Evolutionary conservation across 1,140 invertebrate genomes (phyloP), one percentile per base, ranked within the genome.

Genomic region (Telenomus remus): DNA sequence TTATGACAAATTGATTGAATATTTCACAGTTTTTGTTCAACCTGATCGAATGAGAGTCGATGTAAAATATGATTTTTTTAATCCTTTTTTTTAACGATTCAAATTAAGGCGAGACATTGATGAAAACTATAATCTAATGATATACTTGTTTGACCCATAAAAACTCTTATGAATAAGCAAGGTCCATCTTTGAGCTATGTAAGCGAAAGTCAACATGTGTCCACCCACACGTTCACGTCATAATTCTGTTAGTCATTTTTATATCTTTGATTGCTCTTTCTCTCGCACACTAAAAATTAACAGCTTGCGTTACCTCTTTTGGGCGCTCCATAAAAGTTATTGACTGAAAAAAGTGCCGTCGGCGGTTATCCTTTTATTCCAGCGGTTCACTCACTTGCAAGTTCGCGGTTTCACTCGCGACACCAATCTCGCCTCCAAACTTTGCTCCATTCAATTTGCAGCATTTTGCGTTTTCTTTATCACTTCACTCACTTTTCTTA

Each of bases 331-430:
- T 69, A 69, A 71, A 57, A 63, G 59, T 43, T 27, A 63, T 51
- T 46, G 53, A 72, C 33, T 47, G 60, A 59, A 68, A 61, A 72
- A 78, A 75, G 14, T 49, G 57, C 60, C 59, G 65, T 80, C 76
- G 69, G 48, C 61, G 72, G 59, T 43, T 78, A 78, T 82, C 78
- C 79, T 82, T 61, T 79, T 47, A 53, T 71, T 55, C 51, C 55
- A 79, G 75, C 66, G 80, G 71, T 75, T 82, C 81, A 81, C 74
- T 84, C 81, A 81, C 80, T 82, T 50, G 7, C 56, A 44, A 64
- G 73, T 59, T 51, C 39, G 53, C 11, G 51, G 61, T 76, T 69
- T 60, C 76, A 82, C 74, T 81, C 71, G 61, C 73, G 68, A 54
- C 74, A 69, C 73, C 57, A 68, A 15, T 39, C 14, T 12, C 7